These are phyloP conservation scores for Prinia subflava DNA, from an alignment of 2,113 vertebrate species.

Conservation along the genomic window DNA sequence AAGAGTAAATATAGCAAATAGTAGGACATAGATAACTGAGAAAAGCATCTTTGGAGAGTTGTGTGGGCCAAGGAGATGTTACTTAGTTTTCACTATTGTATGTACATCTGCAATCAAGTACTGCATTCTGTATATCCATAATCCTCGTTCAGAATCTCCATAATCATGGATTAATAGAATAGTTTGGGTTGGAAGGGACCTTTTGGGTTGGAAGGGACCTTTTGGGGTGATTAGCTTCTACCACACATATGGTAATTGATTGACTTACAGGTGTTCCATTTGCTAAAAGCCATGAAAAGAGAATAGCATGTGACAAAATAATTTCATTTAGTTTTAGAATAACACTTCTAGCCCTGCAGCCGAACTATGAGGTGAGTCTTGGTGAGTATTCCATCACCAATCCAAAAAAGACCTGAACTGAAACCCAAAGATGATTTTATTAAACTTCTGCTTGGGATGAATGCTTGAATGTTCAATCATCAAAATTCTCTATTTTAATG, in stretches of 20 bases:
- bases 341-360: background rate
- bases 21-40: background rate
- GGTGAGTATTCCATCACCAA: background rate
- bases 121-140: background rate
- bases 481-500: background rate
- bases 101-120: background rate
- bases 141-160: background rate
- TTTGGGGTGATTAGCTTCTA: background rate
- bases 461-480: background rate
- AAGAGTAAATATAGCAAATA: background rate
- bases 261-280: background rate
- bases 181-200: background rate
- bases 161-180: background rate
- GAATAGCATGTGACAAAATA: background rate
- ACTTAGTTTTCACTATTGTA: background rate
- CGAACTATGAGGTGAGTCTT: background rate
- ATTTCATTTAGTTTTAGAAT: background rate
- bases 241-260: fast-evolving
- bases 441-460: background rate
- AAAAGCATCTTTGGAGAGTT: background rate
- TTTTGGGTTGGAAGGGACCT: background rate
- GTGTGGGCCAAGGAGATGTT: background rate
- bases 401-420: fast-evolving
- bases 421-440: background rate
- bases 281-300: background rate